A percentile compares a stretch with the other conserved stretches of the same genome.
Conservation (phyloP, 2,888 invertebrate genomes). For the Tetragnatha montana region DNA sequence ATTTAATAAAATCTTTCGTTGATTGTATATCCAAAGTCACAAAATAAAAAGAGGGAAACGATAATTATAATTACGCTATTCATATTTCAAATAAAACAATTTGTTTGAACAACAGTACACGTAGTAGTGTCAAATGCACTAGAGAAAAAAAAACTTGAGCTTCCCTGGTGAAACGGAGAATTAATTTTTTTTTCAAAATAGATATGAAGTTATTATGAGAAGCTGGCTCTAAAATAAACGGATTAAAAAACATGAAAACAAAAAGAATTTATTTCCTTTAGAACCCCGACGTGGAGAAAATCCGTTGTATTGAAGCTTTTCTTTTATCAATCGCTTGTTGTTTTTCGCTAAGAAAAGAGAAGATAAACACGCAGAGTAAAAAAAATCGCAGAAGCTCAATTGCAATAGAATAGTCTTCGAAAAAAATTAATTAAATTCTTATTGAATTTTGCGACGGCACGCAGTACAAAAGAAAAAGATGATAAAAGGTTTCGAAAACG, state of each 20-base stretch:
- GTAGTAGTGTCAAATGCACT: too few relatives aligned
- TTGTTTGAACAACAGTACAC: too few relatives aligned
- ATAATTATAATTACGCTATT: too few relatives aligned
- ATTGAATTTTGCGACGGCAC: conserved; percentile 34
- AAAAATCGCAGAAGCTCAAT: conserved; percentile 11
- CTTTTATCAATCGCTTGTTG: background rate
- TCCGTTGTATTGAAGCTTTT: background rate
- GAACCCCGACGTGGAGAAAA: background rate
- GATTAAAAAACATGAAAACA: background rate
- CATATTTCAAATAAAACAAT: too few relatives aligned
- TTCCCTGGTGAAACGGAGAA: too few relatives aligned
- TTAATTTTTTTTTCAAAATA: too few relatives aligned
- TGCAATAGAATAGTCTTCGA: conserved; percentile 19
- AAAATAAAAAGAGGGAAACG: too few relatives aligned
- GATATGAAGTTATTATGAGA: too few relatives aligned
- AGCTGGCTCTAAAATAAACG: background rate
- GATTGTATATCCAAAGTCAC: too few relatives aligned
- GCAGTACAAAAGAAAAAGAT: conserved; percentile 51
- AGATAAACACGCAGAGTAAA: conserved; percentile 26
- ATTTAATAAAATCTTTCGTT: too few relatives aligned
- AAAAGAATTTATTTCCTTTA: background rate
- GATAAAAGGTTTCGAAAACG: conserved; percentile 60
- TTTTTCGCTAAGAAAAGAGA: background rate
- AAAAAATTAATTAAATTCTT: conserved; percentile 61
- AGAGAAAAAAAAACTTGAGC: too few relatives aligned